These are phyloP conservation scores for Ochropleura plecta DNA, from an alignment of 2,888 invertebrate species.

Conservation along the genomic window DNA sequence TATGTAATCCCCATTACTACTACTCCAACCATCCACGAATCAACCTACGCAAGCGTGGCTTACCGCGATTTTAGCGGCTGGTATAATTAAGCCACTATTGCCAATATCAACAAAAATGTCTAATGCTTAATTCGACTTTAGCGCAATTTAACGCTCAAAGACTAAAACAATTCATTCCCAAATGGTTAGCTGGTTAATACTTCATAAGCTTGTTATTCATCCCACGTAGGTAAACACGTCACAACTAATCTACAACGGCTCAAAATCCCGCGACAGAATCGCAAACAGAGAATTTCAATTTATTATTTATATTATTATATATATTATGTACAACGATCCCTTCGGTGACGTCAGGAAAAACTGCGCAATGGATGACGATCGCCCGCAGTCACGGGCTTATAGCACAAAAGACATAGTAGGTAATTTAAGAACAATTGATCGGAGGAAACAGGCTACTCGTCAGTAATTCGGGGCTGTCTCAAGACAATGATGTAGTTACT, in stretches of 20 bases:
- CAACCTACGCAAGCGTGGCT: too few species aligned
- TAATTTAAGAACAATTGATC: background rate
- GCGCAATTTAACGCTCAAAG: background rate
- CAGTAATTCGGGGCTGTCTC: too few species aligned
- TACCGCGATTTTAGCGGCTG: too few species aligned
- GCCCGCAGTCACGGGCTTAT: background rate
- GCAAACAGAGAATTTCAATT: slow-evolving; percentile 45
- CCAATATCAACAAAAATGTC: background rate
- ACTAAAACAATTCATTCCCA: background rate
- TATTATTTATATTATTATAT: too few species aligned
- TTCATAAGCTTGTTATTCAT: slow-evolving; percentile 15
- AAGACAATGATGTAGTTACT: background rate
- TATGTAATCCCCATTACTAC: too few species aligned
- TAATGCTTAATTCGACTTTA: background rate
- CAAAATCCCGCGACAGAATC: slow-evolving; percentile 9
- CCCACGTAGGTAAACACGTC: slow-evolving; percentile 10
- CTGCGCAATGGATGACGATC: slow-evolving; percentile 43
- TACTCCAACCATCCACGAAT: too few species aligned
- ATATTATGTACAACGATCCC: slow-evolving; percentile 24
- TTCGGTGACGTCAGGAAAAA: slow-evolving; percentile 39
- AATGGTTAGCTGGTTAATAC: background rate
- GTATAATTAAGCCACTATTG: too few species aligned
- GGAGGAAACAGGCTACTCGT: background rate
- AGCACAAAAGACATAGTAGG: background rate
- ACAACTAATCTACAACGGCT: slow-evolving; percentile 42